Percentiles rank a stretch among this genome's conserved stretches.
Evolutionary conservation across 2,888 invertebrate genomes (phyloP).

Genomic region (Odiellus spinosus): DNA sequence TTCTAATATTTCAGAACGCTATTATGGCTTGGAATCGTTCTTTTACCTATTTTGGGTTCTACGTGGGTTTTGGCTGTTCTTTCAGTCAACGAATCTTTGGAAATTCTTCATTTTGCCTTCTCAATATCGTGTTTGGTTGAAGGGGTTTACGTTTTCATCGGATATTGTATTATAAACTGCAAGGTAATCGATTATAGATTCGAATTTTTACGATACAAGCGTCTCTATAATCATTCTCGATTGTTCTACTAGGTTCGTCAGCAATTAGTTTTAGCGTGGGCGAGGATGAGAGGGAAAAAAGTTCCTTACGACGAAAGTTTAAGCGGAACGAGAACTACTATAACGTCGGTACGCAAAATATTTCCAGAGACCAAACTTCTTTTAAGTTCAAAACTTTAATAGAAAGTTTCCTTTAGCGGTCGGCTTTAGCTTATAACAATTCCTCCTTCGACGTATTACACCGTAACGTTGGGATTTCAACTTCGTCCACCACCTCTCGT

Average conservation of each 20-base stretch:
- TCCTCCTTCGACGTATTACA: conserved; percentile 29
- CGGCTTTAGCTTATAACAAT: conserved; percentile 63
- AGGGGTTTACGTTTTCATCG: conserved; percentile 64
- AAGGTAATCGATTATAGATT: conserved; percentile 44
- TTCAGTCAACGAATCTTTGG: conserved; percentile 54
- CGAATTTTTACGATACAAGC: background rate
- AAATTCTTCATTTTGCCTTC: conserved; percentile 56
- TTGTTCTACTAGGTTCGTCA: conserved; percentile 12
- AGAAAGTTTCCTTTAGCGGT: conserved; percentile 40
- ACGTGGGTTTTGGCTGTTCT: conserved; percentile 72
- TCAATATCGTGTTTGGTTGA: conserved; percentile 60
- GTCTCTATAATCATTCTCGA: background rate
- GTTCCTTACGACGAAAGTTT: conserved; percentile 23
- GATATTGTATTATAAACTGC: conserved; percentile 72
- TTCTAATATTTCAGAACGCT: conserved; percentile 43
- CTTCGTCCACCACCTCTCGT: conserved; percentile 82
- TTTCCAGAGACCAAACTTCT: no score
- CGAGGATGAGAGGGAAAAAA: conserved; percentile 48
- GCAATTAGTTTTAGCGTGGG: conserved; percentile 33
- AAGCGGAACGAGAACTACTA: conserved; percentile 42
- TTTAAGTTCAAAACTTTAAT: no score
- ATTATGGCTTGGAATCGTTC: conserved; percentile 69
- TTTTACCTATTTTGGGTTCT: conserved; percentile 63
- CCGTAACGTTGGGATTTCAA: conserved; percentile 65
- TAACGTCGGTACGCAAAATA: conserved; percentile 36